Conservation (phyloP, 2,113 vertebrate species). For the Tor tambroides region DNA sequence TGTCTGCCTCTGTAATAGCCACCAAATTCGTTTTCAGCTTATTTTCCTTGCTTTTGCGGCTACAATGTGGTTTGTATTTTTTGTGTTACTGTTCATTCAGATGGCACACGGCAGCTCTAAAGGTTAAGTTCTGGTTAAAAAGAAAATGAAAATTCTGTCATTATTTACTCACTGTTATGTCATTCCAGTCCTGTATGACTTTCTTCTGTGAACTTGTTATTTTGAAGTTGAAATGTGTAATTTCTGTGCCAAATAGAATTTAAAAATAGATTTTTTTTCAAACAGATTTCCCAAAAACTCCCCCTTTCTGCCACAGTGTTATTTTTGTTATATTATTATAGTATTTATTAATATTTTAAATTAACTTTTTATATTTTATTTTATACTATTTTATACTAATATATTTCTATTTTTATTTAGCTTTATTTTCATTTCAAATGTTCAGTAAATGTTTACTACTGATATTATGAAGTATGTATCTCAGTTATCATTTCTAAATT, state of each 20-base stretch:
- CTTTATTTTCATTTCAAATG: background rate
- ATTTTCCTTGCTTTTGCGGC: background rate
- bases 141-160: background rate
- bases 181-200: background rate
- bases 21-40: background rate
- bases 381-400: too few species aligned
- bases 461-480: background rate
- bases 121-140: background rate
- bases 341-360: too few species aligned
- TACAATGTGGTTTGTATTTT: background rate
- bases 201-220: background rate
- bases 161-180: background rate
- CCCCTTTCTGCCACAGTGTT: background rate
- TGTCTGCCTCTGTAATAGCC: conserved; percentile 4
- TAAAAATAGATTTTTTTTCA: too few species aligned
- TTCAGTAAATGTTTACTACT: background rate
- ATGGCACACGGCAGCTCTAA: conserved; percentile 2
- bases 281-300: background rate
- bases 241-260: background rate
- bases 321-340: background rate
- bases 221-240: background rate
- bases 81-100: background rate
- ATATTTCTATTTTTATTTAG: background rate
- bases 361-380: too few species aligned
- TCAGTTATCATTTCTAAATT: background rate